A percentile compares a stretch with the other conserved stretches of the same genome.
These are phyloP conservation scores for Drosophila malerkotliana DNA, from an alignment of 1,140 invertebrate species.

Conservation along the genomic window DNA sequence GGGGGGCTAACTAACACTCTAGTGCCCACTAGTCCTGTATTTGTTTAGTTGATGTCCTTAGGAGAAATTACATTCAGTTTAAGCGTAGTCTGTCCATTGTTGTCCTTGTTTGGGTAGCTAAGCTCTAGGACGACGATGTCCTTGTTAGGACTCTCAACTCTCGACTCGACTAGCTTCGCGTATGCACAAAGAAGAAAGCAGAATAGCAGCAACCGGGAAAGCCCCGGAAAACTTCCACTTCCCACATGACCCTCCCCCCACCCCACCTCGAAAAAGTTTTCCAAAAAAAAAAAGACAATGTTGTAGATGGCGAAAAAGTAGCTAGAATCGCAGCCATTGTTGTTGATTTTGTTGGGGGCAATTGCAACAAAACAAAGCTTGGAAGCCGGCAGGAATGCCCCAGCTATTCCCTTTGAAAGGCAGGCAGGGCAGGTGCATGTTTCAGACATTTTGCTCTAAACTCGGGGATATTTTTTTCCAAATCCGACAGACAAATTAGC, in stretches of 20 bases:
- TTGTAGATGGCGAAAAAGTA: conserved; percentile 43
- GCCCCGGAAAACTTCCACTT: conserved; percentile 1
- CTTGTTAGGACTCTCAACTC: conserved; percentile 28
- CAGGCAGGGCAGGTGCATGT: not conserved
- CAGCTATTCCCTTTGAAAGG: not conserved
- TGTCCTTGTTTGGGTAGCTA: conserved; percentile 26
- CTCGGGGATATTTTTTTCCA: not conserved
- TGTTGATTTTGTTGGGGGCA: conserved; percentile 31
- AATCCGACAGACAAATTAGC: not conserved
- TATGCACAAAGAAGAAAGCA: conserved; percentile 33
- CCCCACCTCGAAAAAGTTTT: not conserved
- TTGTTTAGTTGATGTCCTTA: conserved; percentile 61
- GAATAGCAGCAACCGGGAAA: conserved; percentile 16
- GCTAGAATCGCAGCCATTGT: conserved; percentile 42
- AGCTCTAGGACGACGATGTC: conserved; percentile 16
- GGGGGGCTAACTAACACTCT: conserved; percentile 11
- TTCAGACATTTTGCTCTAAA: conserved; percentile 1
- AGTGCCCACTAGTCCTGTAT: conserved; percentile 24
- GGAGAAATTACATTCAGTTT: conserved; percentile 54
- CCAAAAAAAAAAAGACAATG: conserved; percentile 25
- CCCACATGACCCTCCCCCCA: not conserved
- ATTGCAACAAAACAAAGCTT: conserved; percentile 35
- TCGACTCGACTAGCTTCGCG: conserved; percentile 11
- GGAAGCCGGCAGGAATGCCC: conserved; percentile 42
- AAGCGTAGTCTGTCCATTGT: conserved; percentile 21